These are phyloP conservation scores for Apomyelois bistriatella DNA, from an alignment of 2,888 invertebrate species.

Conservation along the genomic window DNA sequence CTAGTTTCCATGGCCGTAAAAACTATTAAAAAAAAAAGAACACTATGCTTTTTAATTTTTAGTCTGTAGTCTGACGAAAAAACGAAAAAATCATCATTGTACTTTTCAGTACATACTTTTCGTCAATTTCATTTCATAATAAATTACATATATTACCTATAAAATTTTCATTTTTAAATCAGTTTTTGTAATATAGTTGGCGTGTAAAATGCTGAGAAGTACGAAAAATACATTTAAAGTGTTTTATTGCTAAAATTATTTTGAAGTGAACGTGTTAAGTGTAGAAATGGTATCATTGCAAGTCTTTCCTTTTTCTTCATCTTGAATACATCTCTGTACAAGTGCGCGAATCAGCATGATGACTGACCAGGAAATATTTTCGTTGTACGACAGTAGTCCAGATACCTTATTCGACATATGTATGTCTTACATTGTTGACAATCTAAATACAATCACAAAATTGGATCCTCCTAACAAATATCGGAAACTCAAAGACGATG, in stretches of 20 bases:
- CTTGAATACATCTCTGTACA: slow-evolving; percentile 23
- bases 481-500: slow-evolving; percentile 77
- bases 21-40: too few species aligned
- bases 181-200: too few species aligned
- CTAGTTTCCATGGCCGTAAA: too few species aligned
- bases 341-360: slow-evolving; percentile 41
- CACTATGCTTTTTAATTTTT: too few species aligned
- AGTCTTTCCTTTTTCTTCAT: slow-evolving; percentile 34
- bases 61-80: too few species aligned
- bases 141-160: too few species aligned
- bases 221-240: too few species aligned
- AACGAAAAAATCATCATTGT: too few species aligned
- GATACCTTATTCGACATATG: slow-evolving; percentile 83
- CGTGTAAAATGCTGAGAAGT: background rate
- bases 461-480: slow-evolving; percentile 64
- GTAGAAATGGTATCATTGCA: slow-evolving; percentile 34
- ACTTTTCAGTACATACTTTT: too few species aligned
- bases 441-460: slow-evolving; percentile 82
- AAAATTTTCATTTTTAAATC: too few species aligned
- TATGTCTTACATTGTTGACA: slow-evolving; percentile 81
- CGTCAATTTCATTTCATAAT: too few species aligned
- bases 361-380: slow-evolving; percentile 40
- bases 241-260: background rate
- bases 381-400: slow-evolving; percentile 65
- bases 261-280: background rate